phyloP scores from a whole-genome alignment of 2,797 vertebrate genomes.

The Phyllotis vaccarum region DNA sequence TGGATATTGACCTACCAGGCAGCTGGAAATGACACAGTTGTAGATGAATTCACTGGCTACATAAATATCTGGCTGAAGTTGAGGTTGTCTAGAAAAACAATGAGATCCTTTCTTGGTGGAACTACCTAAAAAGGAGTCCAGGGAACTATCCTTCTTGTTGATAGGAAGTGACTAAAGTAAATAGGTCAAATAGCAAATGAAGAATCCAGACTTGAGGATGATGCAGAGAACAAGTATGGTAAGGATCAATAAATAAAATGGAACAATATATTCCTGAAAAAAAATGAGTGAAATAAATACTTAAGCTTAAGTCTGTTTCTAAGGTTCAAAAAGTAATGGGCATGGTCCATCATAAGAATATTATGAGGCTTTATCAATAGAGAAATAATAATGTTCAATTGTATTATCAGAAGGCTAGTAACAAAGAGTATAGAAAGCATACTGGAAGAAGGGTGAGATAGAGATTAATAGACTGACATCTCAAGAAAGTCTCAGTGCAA shows the following conservation, averaged over 20 bases:
- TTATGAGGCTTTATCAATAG: background rate
- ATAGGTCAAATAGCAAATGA: background rate
- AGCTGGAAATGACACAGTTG: conserved; percentile 58
- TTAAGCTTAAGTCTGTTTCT: background rate
- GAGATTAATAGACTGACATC: background rate
- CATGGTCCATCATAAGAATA: background rate
- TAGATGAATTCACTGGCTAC: conserved; percentile 29
- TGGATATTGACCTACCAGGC: conserved; percentile 58
- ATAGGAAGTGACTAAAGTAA: background rate
- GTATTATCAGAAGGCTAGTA: background rate
- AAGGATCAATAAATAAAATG: background rate
- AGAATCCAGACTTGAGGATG: background rate
- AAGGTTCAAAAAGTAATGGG: background rate
- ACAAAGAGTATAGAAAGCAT: background rate
- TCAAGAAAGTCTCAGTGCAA: background rate
- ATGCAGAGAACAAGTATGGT: background rate
- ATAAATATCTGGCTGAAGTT: background rate
- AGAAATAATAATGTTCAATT: background rate
- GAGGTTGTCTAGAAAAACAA: background rate
- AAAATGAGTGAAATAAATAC: background rate
- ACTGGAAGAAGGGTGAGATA: background rate
- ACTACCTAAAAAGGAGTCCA: background rate
- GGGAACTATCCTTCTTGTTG: background rate
- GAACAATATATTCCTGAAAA: background rate
- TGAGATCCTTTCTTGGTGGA: background rate